phyloP scores from a whole-genome alignment of 2,888 invertebrate species.

The Fissipunctia ypsillon region DNA sequence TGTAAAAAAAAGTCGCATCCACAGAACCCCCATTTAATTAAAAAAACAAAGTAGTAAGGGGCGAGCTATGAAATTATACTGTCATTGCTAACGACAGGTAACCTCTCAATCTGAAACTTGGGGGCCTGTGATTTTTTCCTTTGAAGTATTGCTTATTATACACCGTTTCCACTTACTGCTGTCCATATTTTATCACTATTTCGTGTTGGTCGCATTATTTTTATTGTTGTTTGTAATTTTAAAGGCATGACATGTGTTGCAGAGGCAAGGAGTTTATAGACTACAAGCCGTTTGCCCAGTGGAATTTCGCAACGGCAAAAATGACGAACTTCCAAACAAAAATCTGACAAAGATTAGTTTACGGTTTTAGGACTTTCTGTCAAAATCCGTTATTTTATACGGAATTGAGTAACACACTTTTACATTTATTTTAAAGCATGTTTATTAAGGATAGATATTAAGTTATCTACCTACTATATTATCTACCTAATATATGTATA shows the following conservation, averaged over 20 bases:
- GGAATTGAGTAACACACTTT: no score
- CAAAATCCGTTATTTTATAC: no score
- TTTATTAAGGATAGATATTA: no score
- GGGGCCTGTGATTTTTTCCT: constrained; percentile 53
- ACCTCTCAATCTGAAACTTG: constrained; percentile 33
- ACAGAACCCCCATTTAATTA: constrained; percentile 44
- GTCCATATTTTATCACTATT: constrained; percentile 44
- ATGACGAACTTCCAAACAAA: neutral
- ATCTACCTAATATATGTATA: no score
- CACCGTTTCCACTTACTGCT: constrained; percentile 21
- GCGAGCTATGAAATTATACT: constrained; percentile 49
- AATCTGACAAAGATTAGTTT: no score
- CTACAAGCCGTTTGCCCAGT: neutral
- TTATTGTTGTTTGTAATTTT: constrained; percentile 3
- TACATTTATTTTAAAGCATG: no score
- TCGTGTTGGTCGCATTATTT: constrained; percentile 4
- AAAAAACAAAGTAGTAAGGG: constrained; percentile 31
- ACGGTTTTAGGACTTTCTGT: no score
- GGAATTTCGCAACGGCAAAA: neutral
- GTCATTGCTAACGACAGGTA: constrained; percentile 47
- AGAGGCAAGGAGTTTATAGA: neutral
- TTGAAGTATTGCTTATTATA: constrained; percentile 31
- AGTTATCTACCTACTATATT: no score
- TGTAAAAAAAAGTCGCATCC: constrained; percentile 9
- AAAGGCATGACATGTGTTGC: constrained; percentile 27